Percentiles rank a stretch among this genome's conserved stretches.
phyloP scores from a whole-genome alignment of 2,888 invertebrate species.

The Lasioglossum oenotherae region DNA sequence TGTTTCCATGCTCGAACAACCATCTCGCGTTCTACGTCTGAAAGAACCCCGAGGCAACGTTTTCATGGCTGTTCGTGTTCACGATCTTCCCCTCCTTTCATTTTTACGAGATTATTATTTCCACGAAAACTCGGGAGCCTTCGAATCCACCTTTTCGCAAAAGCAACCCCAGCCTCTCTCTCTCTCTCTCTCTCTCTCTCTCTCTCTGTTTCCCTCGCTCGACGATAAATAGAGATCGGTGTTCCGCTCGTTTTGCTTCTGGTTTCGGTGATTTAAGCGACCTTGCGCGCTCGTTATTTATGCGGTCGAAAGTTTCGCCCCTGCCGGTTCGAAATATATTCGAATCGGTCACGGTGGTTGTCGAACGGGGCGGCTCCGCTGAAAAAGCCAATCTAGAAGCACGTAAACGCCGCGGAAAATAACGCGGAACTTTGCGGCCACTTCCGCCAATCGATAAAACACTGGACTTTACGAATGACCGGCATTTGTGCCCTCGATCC shows the following conservation, averaged over 20 bases:
- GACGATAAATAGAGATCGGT: slow-evolving; percentile 8
- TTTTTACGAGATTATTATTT: slow-evolving; percentile 12
- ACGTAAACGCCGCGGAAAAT: background rate
- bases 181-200: background rate
- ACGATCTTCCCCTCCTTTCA: background rate
- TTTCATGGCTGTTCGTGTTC: slow-evolving; percentile 5
- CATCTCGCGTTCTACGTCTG: background rate
- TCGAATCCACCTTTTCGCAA: background rate
- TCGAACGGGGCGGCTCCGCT: background rate
- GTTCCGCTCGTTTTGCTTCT: slow-evolving; percentile 28
- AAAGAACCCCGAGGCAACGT: background rate
- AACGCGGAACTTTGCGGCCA: slow-evolving; percentile 1
- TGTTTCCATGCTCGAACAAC: background rate
- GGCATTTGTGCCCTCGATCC: background rate
- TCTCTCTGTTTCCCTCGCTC: background rate
- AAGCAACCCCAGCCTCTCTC: background rate
- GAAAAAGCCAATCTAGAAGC: slow-evolving; percentile 4
- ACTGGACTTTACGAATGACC: background rate
- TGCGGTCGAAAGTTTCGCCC: slow-evolving; percentile 12
- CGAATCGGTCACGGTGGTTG: slow-evolving; percentile 3
- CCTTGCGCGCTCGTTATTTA: slow-evolving; percentile 22
- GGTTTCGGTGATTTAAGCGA: slow-evolving; percentile 34
- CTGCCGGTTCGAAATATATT: background rate
- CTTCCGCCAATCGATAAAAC: slow-evolving; percentile 1
- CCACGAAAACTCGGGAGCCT: background rate